These are phyloP conservation scores for Cryptotermes secundus DNA, from an alignment of 1,140 invertebrate species.

Conservation along the genomic window DNA sequence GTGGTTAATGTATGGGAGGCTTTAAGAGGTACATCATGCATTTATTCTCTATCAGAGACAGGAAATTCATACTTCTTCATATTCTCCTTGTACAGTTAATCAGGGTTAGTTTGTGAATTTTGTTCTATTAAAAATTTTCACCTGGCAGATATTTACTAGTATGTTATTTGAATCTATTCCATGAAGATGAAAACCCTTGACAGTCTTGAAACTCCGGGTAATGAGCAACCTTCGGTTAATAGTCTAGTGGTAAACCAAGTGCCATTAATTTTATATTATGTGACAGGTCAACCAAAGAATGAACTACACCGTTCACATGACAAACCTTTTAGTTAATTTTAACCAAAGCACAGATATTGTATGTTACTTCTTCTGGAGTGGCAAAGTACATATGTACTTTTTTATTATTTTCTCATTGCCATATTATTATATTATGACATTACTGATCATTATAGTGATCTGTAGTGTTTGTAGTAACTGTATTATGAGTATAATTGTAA, in stretches of 20 bases:
- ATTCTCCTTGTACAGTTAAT: too few species aligned
- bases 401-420: not conserved
- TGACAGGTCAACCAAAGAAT: slow-evolving; percentile 12
- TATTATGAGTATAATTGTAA: not conserved
- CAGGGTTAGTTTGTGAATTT: too few species aligned
- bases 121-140: too few species aligned
- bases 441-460: not conserved
- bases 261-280: slow-evolving; percentile 7
- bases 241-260: not conserved
- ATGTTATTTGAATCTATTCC: too few species aligned
- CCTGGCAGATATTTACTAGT: too few species aligned
- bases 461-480: not conserved
- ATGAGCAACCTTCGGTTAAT: not conserved
- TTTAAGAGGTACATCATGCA: too few species aligned
- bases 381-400: not conserved
- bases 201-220: not conserved
- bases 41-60: too few species aligned
- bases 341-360: not conserved
- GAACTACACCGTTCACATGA: not conserved
- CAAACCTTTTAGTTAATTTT: not conserved
- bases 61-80: too few species aligned
- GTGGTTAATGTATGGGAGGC: too few species aligned
- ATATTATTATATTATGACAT: not conserved
- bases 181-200: too few species aligned
- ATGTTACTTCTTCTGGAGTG: not conserved